A percentile compares a stretch with the other conserved stretches of the same genome.
Evolutionary conservation across 1,140 invertebrate species (phyloP).

Genomic region (Hesperophylax magnus): DNA sequence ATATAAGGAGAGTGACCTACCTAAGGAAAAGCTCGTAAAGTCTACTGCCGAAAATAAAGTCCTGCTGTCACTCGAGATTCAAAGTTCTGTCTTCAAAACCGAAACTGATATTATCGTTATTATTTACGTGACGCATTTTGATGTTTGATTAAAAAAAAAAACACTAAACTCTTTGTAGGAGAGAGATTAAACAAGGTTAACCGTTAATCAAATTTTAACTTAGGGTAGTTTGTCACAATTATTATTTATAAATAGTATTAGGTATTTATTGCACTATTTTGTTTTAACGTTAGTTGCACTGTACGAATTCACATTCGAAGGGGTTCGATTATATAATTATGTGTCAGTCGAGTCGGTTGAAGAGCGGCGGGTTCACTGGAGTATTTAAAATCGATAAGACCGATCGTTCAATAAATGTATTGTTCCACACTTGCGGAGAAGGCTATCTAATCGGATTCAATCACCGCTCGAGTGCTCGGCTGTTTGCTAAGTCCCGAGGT

Average conservation of each 20-base stretch:
- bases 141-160: too few species aligned
- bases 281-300: background rate
- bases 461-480: background rate
- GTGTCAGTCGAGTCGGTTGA: too few species aligned
- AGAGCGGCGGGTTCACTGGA: background rate
- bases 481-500: background rate
- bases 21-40: conserved; percentile 35
- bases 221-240: background rate
- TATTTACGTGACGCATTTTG: background rate
- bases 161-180: too few species aligned
- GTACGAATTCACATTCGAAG: background rate
- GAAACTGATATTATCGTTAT: conserved; percentile 1
- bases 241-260: background rate
- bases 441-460: conserved; percentile 13
- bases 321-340: too few species aligned
- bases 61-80: conserved; percentile 32
- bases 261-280: background rate
- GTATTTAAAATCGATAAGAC: conserved; percentile 13
- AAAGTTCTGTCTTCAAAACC: conserved; percentile 15
- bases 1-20: conserved; percentile 24
- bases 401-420: conserved; percentile 1
- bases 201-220: background rate
- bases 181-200: too few species aligned
- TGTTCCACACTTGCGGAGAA: background rate
- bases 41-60: conserved; percentile 27